These are phyloP conservation scores for Erebia ligea DNA, from an alignment of 2,888 invertebrate species.

Conservation along the genomic window DNA sequence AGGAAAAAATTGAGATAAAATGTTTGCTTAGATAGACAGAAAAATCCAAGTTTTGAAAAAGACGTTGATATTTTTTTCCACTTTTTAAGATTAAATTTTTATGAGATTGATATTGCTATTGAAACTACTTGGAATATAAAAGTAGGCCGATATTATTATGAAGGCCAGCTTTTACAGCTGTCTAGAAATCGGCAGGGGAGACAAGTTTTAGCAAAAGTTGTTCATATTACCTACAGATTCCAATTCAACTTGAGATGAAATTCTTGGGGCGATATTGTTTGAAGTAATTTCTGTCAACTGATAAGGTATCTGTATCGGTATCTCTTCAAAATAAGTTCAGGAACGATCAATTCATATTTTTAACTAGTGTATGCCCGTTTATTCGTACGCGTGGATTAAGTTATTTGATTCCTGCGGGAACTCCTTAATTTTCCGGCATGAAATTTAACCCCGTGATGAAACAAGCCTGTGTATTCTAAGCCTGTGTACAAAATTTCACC, in stretches of 20 bases:
- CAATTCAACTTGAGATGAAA: not conserved
- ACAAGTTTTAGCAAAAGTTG: constrained; percentile 8
- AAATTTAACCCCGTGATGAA: too few species aligned
- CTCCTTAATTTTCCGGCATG: too few species aligned
- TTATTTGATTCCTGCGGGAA: too few species aligned
- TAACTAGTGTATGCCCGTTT: too few species aligned
- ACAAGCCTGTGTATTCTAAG: too few species aligned
- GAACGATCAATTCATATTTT: not conserved
- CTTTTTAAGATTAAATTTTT: not conserved
- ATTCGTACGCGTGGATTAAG: too few species aligned
- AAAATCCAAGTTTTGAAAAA: not conserved
- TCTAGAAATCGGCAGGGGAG: not conserved
- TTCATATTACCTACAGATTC: constrained; percentile 4
- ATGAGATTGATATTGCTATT: not conserved
- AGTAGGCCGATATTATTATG: constrained; percentile 4
- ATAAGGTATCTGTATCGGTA: too few species aligned
- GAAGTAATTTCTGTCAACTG: not conserved
- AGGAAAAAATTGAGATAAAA: not conserved
- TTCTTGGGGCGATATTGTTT: not conserved
- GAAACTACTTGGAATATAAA: constrained; percentile 7
- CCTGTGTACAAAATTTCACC: too few species aligned
- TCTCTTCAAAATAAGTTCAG: not conserved
- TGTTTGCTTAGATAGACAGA: not conserved
- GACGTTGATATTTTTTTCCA: not conserved
- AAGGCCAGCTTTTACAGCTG: constrained; percentile 7